phyloP scores from a whole-genome alignment of 2,797 vertebrate species.

The Anniella stebbinsi region DNA sequence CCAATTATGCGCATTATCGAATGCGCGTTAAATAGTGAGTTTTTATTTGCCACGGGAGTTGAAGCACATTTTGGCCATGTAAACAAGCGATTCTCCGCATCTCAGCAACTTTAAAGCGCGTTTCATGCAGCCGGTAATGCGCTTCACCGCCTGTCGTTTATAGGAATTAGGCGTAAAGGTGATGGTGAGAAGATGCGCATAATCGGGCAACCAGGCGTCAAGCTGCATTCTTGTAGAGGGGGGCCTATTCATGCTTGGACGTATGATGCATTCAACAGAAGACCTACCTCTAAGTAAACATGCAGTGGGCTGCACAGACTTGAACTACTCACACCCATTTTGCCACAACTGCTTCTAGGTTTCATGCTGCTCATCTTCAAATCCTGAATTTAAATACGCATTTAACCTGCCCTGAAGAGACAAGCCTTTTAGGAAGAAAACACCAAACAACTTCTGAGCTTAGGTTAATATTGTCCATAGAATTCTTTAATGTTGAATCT shows the following conservation, averaged over 20 bases:
- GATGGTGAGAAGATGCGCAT: no score
- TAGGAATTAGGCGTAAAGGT: no score
- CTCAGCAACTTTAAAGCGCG: no score
- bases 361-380: not conserved
- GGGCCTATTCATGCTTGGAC: not conserved
- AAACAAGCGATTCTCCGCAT: no score
- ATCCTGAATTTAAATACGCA: not conserved
- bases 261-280: not conserved
- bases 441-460: not conserved
- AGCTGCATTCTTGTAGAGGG: no score
- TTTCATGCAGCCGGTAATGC: no score
- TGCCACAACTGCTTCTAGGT: not conserved
- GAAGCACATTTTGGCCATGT: no score
- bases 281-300: not conserved
- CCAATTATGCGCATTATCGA: no score
- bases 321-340: not conserved
- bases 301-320: not conserved
- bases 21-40: no score
- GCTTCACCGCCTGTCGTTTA: no score
- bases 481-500: constrained; percentile 58
- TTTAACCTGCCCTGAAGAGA: not conserved
- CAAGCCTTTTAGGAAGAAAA: not conserved
- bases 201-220: no score
- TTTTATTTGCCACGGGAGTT: no score
- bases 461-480: constrained; percentile 1